Percentiles rank a stretch among this genome's conserved stretches.
Conservation (phyloP, 2,888 invertebrate genomes). For the Pristionchus maxplancki region DNA sequence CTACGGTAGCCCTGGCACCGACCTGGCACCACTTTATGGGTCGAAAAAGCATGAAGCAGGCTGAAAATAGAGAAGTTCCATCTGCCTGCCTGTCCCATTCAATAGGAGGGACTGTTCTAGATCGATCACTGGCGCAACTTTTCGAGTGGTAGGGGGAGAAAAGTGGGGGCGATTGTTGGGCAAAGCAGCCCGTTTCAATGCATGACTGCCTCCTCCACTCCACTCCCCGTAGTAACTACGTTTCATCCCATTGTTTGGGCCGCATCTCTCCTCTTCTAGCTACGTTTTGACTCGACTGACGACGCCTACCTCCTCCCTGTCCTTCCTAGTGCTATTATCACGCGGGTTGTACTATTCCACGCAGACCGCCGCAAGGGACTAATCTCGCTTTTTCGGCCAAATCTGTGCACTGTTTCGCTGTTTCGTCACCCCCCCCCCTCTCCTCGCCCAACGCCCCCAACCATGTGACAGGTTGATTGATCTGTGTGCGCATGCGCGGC, state of each 20-base stretch:
- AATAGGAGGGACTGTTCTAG: conserved; percentile 22
- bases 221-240: background rate
- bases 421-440: background rate
- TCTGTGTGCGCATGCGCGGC: background rate
- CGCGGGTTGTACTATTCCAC: background rate
- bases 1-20: background rate
- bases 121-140: conserved; percentile 24
- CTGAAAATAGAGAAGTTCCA: background rate
- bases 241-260: background rate
- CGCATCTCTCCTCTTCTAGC: background rate
- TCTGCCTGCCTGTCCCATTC: background rate
- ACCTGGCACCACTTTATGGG: background rate
- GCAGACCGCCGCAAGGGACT: background rate
- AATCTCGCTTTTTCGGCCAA: background rate
- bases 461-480: conserved; percentile 42
- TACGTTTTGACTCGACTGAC: background rate
- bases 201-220: background rate
- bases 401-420: background rate
- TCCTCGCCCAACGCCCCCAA: background rate
- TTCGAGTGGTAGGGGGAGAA: background rate
- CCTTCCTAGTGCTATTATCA: background rate
- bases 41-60: background rate
- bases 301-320: background rate
- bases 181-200: background rate
- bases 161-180: background rate